These are phyloP conservation scores for Urocolius indicus DNA, from an alignment of 2,113 vertebrate species.

Conservation along the genomic window DNA sequence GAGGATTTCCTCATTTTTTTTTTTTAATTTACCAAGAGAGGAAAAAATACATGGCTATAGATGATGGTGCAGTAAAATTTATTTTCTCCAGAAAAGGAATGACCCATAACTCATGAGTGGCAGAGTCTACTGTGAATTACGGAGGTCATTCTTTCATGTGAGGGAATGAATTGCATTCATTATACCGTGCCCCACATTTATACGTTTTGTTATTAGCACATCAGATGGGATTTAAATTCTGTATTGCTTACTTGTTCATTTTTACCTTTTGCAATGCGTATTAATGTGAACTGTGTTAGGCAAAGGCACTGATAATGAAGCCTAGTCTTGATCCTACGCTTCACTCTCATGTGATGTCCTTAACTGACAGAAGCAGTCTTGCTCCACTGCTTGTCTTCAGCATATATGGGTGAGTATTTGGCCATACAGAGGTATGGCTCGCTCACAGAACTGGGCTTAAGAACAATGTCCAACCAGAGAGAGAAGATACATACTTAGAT, in stretches of 20 bases:
- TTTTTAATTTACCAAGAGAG: slow-evolving; percentile 69
- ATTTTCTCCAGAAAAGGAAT: slow-evolving; percentile 79
- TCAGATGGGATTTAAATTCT: slow-evolving; percentile 74
- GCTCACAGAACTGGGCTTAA: not conserved
- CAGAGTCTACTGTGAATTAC: slow-evolving; percentile 79
- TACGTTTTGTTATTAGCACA: slow-evolving; percentile 76
- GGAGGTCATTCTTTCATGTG: slow-evolving; percentile 77
- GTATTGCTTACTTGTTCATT: slow-evolving; percentile 47
- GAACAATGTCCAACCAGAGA: not conserved
- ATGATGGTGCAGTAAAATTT: slow-evolving; percentile 69
- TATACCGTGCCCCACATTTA: slow-evolving; percentile 66
- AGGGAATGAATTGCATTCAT: slow-evolving; percentile 79
- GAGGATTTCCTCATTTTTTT: slow-evolving; percentile 48
- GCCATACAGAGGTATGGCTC: not conserved
- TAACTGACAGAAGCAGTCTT: not conserved
- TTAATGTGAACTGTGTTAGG: slow-evolving; percentile 20
- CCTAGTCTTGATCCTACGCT: not conserved
- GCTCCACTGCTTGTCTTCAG: not conserved
- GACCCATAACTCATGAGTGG: slow-evolving; percentile 80
- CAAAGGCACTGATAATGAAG: slow-evolving; percentile 39
- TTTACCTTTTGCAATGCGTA: slow-evolving; percentile 64
- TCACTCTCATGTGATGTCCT: not conserved
- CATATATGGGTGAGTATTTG: not conserved
- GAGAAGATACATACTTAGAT: not conserved
- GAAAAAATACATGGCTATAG: slow-evolving; percentile 56